Conservation (phyloP, 2,797 vertebrate genomes). For the Lutjanus argentimaculatus region DNA sequence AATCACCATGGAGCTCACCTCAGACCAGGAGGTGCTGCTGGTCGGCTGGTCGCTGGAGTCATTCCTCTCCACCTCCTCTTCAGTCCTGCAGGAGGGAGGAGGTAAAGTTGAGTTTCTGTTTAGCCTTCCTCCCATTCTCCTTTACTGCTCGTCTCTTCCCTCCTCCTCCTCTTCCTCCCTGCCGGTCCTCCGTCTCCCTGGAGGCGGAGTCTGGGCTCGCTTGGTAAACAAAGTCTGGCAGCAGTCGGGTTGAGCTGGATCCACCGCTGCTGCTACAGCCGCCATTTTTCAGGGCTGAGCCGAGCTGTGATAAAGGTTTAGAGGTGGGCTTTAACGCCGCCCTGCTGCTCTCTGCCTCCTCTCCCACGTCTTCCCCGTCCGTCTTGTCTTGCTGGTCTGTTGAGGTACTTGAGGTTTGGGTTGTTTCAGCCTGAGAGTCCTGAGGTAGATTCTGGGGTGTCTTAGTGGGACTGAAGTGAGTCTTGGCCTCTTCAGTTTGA, state of each 20-base stretch:
- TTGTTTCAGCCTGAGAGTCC: conserved; percentile 87
- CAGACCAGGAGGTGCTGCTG: conserved; percentile 93
- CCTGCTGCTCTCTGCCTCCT: conserved; percentile 8
- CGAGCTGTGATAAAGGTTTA: conserved; percentile 49
- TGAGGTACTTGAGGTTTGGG: conserved; percentile 23
- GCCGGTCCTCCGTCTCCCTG: conserved; percentile 60
- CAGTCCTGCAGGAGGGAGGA: conserved; percentile 45
- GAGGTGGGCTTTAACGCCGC: neutral
- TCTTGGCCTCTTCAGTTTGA: conserved; percentile 86
- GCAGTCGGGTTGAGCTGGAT: conserved; percentile 78
- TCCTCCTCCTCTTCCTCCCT: conserved; percentile 31
- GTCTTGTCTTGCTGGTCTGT: neutral
- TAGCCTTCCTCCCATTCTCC: conserved; percentile 90
- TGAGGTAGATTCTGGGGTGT: conserved; percentile 71
- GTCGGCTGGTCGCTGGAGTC: conserved; percentile 71
- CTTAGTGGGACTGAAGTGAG: conserved; percentile 82
- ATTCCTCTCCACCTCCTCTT: conserved; percentile 21
- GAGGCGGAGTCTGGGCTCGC: conserved; percentile 49
- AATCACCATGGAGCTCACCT: conserved; percentile 95
- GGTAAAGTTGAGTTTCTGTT: conserved; percentile 91
- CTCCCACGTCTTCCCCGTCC: neutral
- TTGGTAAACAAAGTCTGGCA: conserved; percentile 79
- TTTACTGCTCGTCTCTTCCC: conserved; percentile 68
- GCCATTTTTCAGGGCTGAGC: conserved; percentile 86
- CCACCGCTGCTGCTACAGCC: conserved; percentile 70